Base-by-base conservation (phyloP, 2,888 invertebrate genomes). In the Diadegma fenestrale region DNA sequence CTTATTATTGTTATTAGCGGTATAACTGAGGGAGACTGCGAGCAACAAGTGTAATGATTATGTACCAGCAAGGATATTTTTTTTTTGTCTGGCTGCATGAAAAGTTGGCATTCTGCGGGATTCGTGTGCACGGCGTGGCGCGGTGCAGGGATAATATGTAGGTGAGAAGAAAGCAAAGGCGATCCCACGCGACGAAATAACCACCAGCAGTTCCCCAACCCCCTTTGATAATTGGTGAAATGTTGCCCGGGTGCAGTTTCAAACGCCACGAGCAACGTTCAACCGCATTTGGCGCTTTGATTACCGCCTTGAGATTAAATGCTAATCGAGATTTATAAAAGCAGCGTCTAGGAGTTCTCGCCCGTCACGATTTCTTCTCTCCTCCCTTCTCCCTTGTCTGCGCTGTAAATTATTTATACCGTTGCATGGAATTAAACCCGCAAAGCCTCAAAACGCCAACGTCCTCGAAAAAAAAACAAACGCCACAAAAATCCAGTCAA, bases 171-270 rank as follows among this genome's bases (percentile, higher is more conserved):
- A 87, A 87, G 85, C 22, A 12, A n/a, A 37, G 10, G 12, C 87
- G 64, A 83, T 87, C 85, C 82, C 84, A 85, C 84, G 86, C 76
- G 80, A 82, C 82, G 73, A 83, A 80, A 37, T 37, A 37, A 85
- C 80, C 45, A 61, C n/a, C 48, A 33, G 5, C 54, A 82, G 45
- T 10, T 26, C 37, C 64, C 41, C 41, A n/a, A 4, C 48, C 7
- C 19, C 30, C n/a, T 12, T 22, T 12, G 73, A 83, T 87, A 87
- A 87, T 87, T 86, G 86, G 86, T 76, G 84, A 86, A 87, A 86
- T 84, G 84, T 63, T 69, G 26, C 78, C 77, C 83, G 81, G 79
- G 75, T 82, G 66, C 54, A 82, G 54, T 45, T 64, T 68, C 8
- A 48, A 61, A 69, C 64, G 51, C 43, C 41, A n/a, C 72, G 33